Evolutionary conservation across 1,140 invertebrate genomes (phyloP), one percentile per base, ranked within the genome.

Genomic region (Drosophila tsacasi): DNA sequence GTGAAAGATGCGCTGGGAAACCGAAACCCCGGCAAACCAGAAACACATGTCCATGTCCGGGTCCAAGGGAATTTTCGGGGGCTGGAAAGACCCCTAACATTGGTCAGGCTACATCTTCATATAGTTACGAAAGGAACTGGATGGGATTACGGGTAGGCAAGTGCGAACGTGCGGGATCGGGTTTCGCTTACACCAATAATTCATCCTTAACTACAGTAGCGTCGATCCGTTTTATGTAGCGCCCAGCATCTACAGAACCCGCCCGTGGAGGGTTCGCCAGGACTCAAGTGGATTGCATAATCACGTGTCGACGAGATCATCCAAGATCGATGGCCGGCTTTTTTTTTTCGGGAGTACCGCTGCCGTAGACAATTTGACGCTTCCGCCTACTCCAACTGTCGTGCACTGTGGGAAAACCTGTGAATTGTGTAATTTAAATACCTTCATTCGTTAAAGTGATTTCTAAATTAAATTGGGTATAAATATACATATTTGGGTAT

Each of bases 321-420:
- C 65, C 42, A 69, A 68, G 75, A 76, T 64, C 39, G 27, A 55
- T 63, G 66, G 37, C 50, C 60, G 64, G 65, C 75, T 81, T 66
- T 72, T 76, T 12, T 12, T 37, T 54, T 32, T 63, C 50, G 66
- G 46, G 47, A n/a, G 47, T 44, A 30, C 8, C 25, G 65, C 66
- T 46, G 72, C 81, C 89, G 84, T 91, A 91, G 89, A 91, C 89
- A 91, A 91, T 91, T 80, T 72, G 89, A 91, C 89, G 89, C 89
- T 91, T 91, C 89, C 89, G 89, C 81, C 72, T 64, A 30, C 69
- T 49, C 5, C 13, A 32, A 25, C 30, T 21, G 37, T 6, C 15
- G 19, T 47, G 23, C 65, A 67, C 60, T 68, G 10, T 7, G n/a
- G 6, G 1, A 55, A 46, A 55, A 13, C 32, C 32, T 35, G 12